A percentile compares a stretch with the other conserved stretches of the same genome.
Evolutionary conservation across 2,797 vertebrate genomes (phyloP).

Genomic region (Somateria mollissima): DNA sequence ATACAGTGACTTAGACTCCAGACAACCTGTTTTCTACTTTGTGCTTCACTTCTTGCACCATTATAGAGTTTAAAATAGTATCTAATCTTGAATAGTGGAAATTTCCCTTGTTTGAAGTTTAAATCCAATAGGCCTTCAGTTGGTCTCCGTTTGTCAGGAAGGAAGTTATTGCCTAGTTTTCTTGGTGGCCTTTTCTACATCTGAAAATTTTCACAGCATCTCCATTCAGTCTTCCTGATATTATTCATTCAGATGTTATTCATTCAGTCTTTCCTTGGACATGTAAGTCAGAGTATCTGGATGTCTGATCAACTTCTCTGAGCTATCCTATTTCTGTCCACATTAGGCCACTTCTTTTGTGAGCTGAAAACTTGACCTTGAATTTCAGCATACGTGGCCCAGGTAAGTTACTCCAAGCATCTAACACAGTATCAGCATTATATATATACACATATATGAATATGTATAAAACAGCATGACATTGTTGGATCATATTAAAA

Average conservation of each 20-base stretch:
- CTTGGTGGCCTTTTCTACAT: not conserved
- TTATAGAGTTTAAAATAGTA: not conserved
- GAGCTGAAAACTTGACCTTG: not conserved
- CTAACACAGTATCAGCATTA: not conserved
- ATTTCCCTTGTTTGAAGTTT: not conserved
- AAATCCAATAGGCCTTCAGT: not conserved
- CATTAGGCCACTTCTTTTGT: not conserved
- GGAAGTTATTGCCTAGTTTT: not conserved
- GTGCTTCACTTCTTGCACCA: not conserved
- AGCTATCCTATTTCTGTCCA: not conserved
- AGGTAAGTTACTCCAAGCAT: not conserved
- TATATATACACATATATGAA: not conserved
- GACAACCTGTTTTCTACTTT: not conserved
- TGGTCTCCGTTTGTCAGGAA: not conserved
- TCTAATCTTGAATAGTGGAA: not conserved
- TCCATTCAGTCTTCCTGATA: not conserved
- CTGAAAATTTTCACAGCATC: not conserved
- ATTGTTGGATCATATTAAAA: not conserved
- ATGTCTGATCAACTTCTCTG: not conserved
- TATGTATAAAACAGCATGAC: not conserved
- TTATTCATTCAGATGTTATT: not conserved
- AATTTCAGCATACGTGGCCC: not conserved
- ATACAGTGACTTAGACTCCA: constrained; percentile 11
- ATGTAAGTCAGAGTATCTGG: not conserved
- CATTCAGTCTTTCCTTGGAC: not conserved